Evolutionary conservation across 1,140 invertebrate species (phyloP).

Genomic region (Cotesia typhae): DNA sequence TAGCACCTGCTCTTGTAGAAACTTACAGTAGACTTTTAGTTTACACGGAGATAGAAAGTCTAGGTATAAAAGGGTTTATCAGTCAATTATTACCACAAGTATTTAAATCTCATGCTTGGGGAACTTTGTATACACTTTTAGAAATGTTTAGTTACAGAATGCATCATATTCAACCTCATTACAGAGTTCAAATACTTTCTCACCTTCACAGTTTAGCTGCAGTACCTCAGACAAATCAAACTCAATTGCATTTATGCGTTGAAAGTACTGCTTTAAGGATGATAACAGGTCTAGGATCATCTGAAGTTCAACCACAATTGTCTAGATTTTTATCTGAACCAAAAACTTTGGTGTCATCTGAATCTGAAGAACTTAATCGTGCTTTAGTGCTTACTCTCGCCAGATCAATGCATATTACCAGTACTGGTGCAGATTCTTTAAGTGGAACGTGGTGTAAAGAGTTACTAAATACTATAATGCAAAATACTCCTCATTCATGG

Average conservation of each 20-base stretch:
- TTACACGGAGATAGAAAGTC: slow-evolving; percentile 95
- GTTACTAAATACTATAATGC: slow-evolving; percentile 87
- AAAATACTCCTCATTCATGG: slow-evolving; percentile 94
- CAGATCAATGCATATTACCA: slow-evolving; percentile 91
- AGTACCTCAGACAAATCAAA: slow-evolving; percentile 92
- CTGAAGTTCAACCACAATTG: slow-evolving; percentile 90
- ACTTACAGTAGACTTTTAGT: slow-evolving; percentile 93
- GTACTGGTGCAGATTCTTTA: slow-evolving; percentile 71
- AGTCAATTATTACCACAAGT: slow-evolving; percentile 91
- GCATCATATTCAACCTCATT: slow-evolving; percentile 96
- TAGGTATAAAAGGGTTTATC: slow-evolving; percentile 96
- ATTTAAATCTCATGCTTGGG: slow-evolving; percentile 93
- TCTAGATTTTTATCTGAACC: slow-evolving; percentile 87
- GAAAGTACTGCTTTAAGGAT: slow-evolving; percentile 92
- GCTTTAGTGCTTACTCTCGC: slow-evolving; percentile 93
- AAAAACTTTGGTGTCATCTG: slow-evolving; percentile 88
- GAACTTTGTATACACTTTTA: slow-evolving; percentile 90
- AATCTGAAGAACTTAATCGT: slow-evolving; percentile 94
- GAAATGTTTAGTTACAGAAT: slow-evolving; percentile 97
- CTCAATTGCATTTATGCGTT: slow-evolving; percentile 92
- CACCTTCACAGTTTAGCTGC: slow-evolving; percentile 89
- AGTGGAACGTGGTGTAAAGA: slow-evolving; percentile 91
- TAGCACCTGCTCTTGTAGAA: slow-evolving; percentile 92
- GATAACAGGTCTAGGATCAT: slow-evolving; percentile 90
- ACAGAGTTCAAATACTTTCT: slow-evolving; percentile 88